These are phyloP conservation scores for Crenuchus spilurus DNA, from an alignment of 2,797 vertebrate species.

Conservation along the genomic window DNA sequence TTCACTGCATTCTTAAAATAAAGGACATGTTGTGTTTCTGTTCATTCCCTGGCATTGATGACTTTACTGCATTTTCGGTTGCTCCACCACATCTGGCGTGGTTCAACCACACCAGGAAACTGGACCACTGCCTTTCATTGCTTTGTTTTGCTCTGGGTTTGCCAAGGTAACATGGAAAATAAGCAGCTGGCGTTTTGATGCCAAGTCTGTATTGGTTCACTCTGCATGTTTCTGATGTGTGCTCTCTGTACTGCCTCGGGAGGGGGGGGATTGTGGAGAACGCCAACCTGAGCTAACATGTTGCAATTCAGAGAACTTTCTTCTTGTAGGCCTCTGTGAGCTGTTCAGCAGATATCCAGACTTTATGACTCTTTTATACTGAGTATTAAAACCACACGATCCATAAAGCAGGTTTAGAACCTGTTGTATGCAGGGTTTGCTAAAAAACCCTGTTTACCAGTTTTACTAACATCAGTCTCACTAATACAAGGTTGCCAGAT, in stretches of 20 bases:
- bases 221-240: background rate
- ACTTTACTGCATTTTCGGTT: background rate
- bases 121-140: background rate
- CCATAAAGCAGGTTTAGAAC: no score
- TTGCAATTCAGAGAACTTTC: background rate
- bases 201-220: conserved; percentile 22
- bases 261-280: background rate
- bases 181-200: background rate
- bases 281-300: conserved; percentile 26
- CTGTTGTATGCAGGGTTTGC: no score
- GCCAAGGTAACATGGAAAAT: conserved; percentile 10
- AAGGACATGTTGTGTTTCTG: background rate
- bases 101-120: background rate
- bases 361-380: no score
- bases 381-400: no score
- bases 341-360: no score
- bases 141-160: conserved; percentile 14
- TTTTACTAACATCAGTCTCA: no score
- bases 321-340: background rate
- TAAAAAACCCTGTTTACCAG: no score
- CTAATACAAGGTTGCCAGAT: no score
- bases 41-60: background rate
- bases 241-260: conserved; percentile 8
- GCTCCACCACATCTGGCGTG: conserved; percentile 32
- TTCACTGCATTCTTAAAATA: no score